Percentiles rank a stretch among this genome's conserved stretches.
These are phyloP conservation scores for Hydra vulgaris DNA, from an alignment of 30 jellyfish, hydroid and myxozoan species.

Conservation along the genomic window DNA sequence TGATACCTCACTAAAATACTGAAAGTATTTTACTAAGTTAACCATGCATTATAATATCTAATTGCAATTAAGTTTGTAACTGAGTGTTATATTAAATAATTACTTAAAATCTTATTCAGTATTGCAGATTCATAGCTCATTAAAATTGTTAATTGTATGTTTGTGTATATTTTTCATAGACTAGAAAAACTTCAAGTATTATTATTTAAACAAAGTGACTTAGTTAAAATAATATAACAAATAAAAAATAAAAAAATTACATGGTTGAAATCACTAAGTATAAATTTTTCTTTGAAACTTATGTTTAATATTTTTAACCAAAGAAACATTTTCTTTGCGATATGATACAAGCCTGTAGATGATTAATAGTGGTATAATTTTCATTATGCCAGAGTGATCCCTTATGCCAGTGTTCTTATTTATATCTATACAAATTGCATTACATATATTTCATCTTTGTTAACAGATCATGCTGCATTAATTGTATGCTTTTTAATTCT, in stretches of 20 bases:
- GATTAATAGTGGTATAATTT: background rate
- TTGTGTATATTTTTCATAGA: background rate
- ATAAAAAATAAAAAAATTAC: background rate
- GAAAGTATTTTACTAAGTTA: background rate
- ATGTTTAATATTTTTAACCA: background rate
- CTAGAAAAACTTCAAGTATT: background rate
- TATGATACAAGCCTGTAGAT: background rate
- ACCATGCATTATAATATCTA: background rate
- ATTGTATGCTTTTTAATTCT: background rate
- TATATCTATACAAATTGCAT: background rate
- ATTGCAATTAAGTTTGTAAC: background rate
- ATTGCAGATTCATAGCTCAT: background rate
- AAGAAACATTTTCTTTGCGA: background rate
- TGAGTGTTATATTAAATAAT: background rate
- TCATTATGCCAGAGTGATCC: background rate
- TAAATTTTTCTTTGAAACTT: too few relatives aligned
- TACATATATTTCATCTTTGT: background rate
- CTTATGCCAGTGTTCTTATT: too few relatives aligned
- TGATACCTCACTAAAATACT: background rate
- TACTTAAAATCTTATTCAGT: background rate
- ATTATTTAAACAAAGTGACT: background rate
- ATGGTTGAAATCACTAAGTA: background rate
- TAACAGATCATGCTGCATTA: background rate
- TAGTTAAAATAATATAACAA: background rate
- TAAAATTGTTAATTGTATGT: background rate